phyloP scores from a whole-genome alignment of 2,113 vertebrate genomes.

The Neomonachus schauinslandi region DNA sequence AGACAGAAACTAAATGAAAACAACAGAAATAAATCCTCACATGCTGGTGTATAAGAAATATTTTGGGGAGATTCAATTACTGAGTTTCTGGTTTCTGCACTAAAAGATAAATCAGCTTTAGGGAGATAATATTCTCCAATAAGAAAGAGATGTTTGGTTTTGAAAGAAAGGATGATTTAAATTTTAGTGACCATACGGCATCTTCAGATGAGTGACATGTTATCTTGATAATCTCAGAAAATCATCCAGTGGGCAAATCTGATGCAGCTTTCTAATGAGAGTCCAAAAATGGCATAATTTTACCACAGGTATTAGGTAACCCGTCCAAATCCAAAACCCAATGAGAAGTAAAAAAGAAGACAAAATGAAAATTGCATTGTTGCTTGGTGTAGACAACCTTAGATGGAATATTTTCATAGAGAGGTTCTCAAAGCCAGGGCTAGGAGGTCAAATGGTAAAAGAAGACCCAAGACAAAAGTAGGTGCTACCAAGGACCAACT shows the following conservation, averaged over 20 bases:
- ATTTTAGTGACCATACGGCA: not conserved
- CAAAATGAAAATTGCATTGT: not conserved
- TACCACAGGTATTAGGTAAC: not conserved
- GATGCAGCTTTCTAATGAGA: conserved; percentile 38
- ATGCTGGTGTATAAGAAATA: not conserved
- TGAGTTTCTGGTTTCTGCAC: conserved; percentile 21
- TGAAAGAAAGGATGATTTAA: conserved; percentile 40
- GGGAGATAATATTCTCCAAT: conserved; percentile 16
- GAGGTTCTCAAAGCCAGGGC: not conserved
- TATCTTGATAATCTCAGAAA: conserved; percentile 5
- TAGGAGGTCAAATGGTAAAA: not conserved
- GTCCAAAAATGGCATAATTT: not conserved
- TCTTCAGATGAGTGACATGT: not conserved
- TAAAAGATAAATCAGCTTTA: conserved; percentile 22
- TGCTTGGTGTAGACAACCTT: not conserved
- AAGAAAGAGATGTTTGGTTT: not conserved
- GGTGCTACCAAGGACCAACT: not conserved
- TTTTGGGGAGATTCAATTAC: conserved; percentile 21
- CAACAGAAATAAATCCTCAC: conserved; percentile 9
- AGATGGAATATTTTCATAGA: not conserved
- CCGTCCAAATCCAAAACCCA: not conserved
- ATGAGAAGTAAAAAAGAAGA: not conserved
- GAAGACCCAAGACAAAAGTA: not conserved
- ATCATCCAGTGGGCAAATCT: not conserved
- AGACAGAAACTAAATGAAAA: conserved; percentile 29